Evolutionary conservation across 2,113 vertebrate genomes (phyloP).

Genomic region (Xyrauchen texanus): DNA sequence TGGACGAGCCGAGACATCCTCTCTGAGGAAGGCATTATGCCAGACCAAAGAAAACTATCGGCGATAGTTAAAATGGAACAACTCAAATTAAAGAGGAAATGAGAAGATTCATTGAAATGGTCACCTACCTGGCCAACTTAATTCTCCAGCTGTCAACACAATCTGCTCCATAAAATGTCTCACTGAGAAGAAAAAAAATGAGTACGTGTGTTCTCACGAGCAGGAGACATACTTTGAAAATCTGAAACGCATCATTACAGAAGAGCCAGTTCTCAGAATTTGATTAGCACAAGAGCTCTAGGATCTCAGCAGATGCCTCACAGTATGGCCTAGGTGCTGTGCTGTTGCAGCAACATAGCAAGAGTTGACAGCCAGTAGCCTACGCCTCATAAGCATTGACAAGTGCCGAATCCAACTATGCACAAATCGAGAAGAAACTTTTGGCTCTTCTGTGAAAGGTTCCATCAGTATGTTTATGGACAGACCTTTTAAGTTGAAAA

Average conservation of each 20-base stretch:
- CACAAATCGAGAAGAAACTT: slow-evolving; percentile 43
- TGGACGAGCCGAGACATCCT: slow-evolving; percentile 50
- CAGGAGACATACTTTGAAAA: slow-evolving; percentile 30
- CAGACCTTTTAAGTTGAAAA: slow-evolving; percentile 34
- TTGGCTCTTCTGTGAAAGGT: slow-evolving; percentile 34
- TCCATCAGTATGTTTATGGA: slow-evolving; percentile 26
- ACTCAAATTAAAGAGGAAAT: slow-evolving; percentile 35
- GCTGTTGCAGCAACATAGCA: slow-evolving; percentile 35
- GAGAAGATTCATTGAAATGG: slow-evolving; percentile 37
- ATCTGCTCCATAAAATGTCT: slow-evolving; percentile 40
- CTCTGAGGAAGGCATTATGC: slow-evolving; percentile 27
- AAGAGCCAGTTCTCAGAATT: slow-evolving; percentile 38
- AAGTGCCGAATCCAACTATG: slow-evolving; percentile 38
- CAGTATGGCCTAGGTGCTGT: slow-evolving; percentile 34
- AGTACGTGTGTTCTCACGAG: slow-evolving; percentile 32
- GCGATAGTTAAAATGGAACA: slow-evolving; percentile 41
- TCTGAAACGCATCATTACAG: slow-evolving; percentile 22
- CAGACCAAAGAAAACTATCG: slow-evolving; percentile 47
- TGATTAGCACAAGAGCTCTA: slow-evolving; percentile 5
- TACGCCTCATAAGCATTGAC: slow-evolving; percentile 32
- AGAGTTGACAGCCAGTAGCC: slow-evolving; percentile 28
- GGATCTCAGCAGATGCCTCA: slow-evolving; percentile 43
- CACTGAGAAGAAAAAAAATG: slow-evolving; percentile 14
- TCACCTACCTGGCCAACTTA: slow-evolving; percentile 43
- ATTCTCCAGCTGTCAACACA: slow-evolving; percentile 38